Evolutionary conservation across 2,888 invertebrate genomes (phyloP).

Genomic region (Criorhina ranunculi): DNA sequence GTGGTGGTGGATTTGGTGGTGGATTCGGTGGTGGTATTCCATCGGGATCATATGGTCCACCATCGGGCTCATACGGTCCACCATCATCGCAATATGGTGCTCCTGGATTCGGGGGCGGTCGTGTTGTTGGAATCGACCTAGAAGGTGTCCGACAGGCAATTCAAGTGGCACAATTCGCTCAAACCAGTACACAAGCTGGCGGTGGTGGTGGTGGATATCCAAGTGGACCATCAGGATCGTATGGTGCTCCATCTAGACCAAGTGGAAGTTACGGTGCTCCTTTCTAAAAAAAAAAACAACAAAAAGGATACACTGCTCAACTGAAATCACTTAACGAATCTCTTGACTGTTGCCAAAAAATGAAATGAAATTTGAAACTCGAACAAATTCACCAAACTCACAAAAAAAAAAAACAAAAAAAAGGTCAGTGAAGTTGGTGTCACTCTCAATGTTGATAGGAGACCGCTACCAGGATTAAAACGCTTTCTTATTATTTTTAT

Average conservation of each 20-base stretch:
- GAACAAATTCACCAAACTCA: conserved; percentile 58
- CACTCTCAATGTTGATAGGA: conserved; percentile 59
- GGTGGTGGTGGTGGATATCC: conserved; percentile 84
- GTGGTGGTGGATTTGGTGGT: conserved; percentile 84
- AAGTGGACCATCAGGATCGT: conserved; percentile 86
- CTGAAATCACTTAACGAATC: conserved; percentile 20
- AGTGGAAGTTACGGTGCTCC: conserved; percentile 89
- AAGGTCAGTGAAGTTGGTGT: conserved; percentile 24
- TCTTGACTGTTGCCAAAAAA: conserved; percentile 69
- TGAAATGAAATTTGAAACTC: conserved; percentile 14
- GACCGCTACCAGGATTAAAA: conserved; percentile 54
- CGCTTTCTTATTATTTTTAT: conserved; percentile 40
- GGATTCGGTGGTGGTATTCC: conserved; percentile 85
- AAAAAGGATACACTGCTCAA: conserved; percentile 43
- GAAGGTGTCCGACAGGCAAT: conserved; percentile 94
- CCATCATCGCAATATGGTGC: conserved; percentile 89
- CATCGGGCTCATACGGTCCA: conserved; percentile 88
- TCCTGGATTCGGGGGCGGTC: conserved; percentile 83
- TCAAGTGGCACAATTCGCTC: conserved; percentile 94
- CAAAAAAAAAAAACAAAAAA: conserved; percentile 5
- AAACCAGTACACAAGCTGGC: conserved; percentile 86
- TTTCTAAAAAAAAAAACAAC: conserved; percentile 80
- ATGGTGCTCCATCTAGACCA: conserved; percentile 87
- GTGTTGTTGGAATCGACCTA: conserved; percentile 92
- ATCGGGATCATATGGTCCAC: conserved; percentile 86